Evolutionary conservation across 30 jellyfish, hydroid and myxozoan species (phyloP).

Genomic region (Pelagia noctiluca): DNA sequence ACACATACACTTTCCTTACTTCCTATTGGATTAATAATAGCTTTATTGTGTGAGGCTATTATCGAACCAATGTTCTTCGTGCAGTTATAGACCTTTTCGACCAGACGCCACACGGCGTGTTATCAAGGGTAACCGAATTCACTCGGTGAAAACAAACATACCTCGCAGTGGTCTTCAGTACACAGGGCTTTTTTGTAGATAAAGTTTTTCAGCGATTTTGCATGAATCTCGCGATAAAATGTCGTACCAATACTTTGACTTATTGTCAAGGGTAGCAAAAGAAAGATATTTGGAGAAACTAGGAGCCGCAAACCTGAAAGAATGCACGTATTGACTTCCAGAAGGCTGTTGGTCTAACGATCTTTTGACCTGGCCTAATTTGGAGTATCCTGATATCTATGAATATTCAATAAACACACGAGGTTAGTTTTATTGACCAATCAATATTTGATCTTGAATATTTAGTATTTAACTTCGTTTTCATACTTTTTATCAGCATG

Average conservation of each 20-base stretch:
- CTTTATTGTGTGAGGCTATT: too few species aligned
- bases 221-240: background rate
- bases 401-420: conserved; percentile 45
- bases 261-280: conserved; percentile 2
- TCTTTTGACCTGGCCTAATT: conserved; percentile 28
- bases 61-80: too few species aligned
- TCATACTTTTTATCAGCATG: background rate
- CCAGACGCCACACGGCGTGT: conserved; percentile 35
- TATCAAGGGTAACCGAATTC: background rate
- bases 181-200: background rate
- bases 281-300: background rate
- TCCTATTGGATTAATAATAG: too few species aligned
- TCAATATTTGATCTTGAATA: background rate
- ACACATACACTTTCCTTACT: too few species aligned
- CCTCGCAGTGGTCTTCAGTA: background rate
- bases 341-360: conserved; percentile 32
- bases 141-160: conserved; percentile 27
- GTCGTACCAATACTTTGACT: conserved; percentile 36
- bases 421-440: conserved; percentile 8
- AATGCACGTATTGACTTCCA: conserved; percentile 61
- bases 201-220: background rate
- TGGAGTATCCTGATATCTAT: conserved; percentile 60
- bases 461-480: background rate
- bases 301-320: conserved; percentile 6
- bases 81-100: conserved; percentile 40